These are phyloP conservation scores for Charaxes varanes DNA, from an alignment of 1,140 invertebrate genomes.

Conservation along the genomic window DNA sequence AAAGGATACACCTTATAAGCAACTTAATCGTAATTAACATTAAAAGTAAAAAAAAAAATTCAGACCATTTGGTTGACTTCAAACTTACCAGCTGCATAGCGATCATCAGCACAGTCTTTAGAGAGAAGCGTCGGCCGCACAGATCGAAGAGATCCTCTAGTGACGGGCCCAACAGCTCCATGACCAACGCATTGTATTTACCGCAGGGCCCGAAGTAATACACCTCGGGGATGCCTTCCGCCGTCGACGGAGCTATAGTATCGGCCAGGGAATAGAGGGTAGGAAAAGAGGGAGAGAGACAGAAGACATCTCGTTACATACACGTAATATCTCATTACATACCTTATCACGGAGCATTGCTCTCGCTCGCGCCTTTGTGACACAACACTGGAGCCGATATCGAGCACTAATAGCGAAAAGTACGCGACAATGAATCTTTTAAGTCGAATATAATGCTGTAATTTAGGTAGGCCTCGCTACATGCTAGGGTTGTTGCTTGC, in stretches of 20 bases:
- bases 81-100: slow-evolving; percentile 96
- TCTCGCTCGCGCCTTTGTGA: slow-evolving; percentile 48
- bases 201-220: slow-evolving; percentile 99
- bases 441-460: too few relatives aligned
- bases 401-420: slow-evolving; percentile 10
- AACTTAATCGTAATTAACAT: too few relatives aligned
- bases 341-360: slow-evolving; percentile 47
- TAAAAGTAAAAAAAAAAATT: too few relatives aligned
- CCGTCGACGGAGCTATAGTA: slow-evolving; percentile 64
- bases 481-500: too few relatives aligned
- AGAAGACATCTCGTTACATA: too few relatives aligned
- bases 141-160: slow-evolving; percentile 99
- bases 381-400: slow-evolving; percentile 58
- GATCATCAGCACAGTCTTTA: slow-evolving; percentile 99
- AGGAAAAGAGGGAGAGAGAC: slow-evolving; percentile 28
- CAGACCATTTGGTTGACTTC: too few relatives aligned
- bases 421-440: too few relatives aligned
- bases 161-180: slow-evolving; percentile 99
- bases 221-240: slow-evolving; percentile 99
- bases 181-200: slow-evolving; percentile 99
- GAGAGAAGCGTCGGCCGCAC: slow-evolving; percentile 98
- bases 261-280: slow-evolving; percentile 20
- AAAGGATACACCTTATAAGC: too few relatives aligned
- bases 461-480: too few relatives aligned
- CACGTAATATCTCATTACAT: too few relatives aligned